A percentile compares a stretch with the other conserved stretches of the same genome.
These are phyloP conservation scores for Hippocampus guttulatus DNA, from an alignment of 2,113 vertebrate genomes.

Conservation along the genomic window DNA sequence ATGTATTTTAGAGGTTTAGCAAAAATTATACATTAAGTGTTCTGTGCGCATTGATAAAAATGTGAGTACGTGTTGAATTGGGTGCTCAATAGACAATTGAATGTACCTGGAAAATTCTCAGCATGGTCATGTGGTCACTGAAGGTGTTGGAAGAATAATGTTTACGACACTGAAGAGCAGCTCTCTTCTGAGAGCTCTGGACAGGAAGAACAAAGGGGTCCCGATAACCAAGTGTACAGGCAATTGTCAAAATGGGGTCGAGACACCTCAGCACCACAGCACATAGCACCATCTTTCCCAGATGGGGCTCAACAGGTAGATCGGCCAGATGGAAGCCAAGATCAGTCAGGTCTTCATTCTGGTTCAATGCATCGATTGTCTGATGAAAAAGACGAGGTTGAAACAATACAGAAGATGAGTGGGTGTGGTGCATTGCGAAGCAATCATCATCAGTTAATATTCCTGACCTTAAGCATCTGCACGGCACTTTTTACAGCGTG, in stretches of 20 bases:
- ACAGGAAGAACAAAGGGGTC: slow-evolving; percentile 89
- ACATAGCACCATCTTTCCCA: slow-evolving; percentile 96
- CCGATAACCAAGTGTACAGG: slow-evolving; percentile 85
- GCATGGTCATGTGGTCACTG: slow-evolving; percentile 95
- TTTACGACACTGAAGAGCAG: slow-evolving; percentile 82
- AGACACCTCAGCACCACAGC: slow-evolving; percentile 89
- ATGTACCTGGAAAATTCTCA: slow-evolving; percentile 91
- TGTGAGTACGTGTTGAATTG: neutral
- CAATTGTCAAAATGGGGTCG: slow-evolving; percentile 94
- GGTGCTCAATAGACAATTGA: too few relatives aligned
- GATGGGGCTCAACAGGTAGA: slow-evolving; percentile 88
- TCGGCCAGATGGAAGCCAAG: slow-evolving; percentile 91
- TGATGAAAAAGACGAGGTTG: slow-evolving; percentile 40
- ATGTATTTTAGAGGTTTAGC: neutral
- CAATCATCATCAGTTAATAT: neutral
- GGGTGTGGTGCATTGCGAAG: neutral
- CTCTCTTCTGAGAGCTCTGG: slow-evolving; percentile 82
- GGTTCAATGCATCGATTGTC: slow-evolving; percentile 92
- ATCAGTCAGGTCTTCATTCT: slow-evolving; percentile 88
- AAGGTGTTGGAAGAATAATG: slow-evolving; percentile 82
- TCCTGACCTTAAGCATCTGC: slow-evolving; percentile 87
- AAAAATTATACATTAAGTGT: neutral
- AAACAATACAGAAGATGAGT: neutral
- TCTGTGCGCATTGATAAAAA: neutral
- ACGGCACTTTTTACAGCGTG: slow-evolving; percentile 84